Conservation (phyloP, 2,888 invertebrate genomes). For the Dioctria linearis region DNA sequence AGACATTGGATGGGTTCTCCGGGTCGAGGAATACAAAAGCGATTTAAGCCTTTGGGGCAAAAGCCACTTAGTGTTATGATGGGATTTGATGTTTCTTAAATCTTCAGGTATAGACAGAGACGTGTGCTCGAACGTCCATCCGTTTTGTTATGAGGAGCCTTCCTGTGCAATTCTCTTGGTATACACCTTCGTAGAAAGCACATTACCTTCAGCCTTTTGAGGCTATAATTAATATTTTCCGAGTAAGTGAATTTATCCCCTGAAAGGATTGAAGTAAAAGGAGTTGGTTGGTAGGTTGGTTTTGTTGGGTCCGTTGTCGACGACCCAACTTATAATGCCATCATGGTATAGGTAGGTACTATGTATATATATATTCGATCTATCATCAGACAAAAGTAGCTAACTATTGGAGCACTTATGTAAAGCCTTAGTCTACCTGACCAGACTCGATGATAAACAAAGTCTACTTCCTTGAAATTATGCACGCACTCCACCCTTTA, state of each 20-base stretch:
- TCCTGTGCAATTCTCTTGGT: not conserved
- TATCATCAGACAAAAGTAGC: not conserved
- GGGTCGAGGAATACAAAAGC: constrained; percentile 23
- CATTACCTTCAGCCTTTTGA: constrained; percentile 16
- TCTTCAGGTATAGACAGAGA: constrained; percentile 6
- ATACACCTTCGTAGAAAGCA: not conserved
- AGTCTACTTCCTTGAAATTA: constrained; percentile 8
- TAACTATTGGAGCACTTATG: not conserved
- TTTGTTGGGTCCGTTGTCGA: too few relatives aligned
- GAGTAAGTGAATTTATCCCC: constrained; percentile 41
- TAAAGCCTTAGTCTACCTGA: constrained; percentile 25
- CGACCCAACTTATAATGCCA: constrained; percentile 8
- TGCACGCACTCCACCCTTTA: constrained; percentile 1
- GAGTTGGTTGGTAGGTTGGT: not conserved
- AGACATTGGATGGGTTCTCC: not conserved
- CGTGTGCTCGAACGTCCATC: not conserved
- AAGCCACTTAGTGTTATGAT: constrained; percentile 51
- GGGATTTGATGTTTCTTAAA: constrained; percentile 36
- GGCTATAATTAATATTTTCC: constrained; percentile 53
- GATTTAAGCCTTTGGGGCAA: constrained; percentile 22
- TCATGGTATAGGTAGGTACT: not conserved
- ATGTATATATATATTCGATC: not conserved
- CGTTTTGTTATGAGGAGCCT: not conserved
- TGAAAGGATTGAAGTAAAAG: constrained; percentile 15
- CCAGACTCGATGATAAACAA: constrained; percentile 31